These are phyloP conservation scores for Cydia amplana DNA, from an alignment of 1,140 invertebrate species.

Conservation along the genomic window DNA sequence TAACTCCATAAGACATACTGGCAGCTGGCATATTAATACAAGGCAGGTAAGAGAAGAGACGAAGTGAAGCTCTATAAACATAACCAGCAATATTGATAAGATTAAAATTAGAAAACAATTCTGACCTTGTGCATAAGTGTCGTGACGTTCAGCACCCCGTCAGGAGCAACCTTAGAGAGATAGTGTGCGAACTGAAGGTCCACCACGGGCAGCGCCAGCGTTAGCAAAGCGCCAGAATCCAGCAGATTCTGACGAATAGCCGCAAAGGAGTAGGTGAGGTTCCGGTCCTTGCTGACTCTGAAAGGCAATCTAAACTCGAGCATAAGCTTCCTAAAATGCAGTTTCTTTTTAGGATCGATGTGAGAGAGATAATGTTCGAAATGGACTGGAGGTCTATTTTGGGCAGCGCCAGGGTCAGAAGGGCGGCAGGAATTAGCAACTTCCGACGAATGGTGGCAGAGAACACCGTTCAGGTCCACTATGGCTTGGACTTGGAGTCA, in stretches of 20 bases:
- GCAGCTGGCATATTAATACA: no score
- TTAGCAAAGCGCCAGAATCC: constrained; percentile 38
- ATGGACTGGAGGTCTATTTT: constrained; percentile 17
- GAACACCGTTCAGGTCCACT: constrained; percentile 41
- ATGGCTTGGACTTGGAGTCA: no score
- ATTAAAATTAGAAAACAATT: not conserved
- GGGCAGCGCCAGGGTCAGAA: constrained; percentile 34
- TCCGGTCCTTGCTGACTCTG: constrained; percentile 43
- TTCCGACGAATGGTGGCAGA: constrained; percentile 41
- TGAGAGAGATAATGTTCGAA: not conserved
- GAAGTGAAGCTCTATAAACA: no score
- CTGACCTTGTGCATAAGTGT: constrained; percentile 50
- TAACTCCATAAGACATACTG: not conserved
- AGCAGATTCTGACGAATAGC: constrained; percentile 46
- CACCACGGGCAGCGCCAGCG: constrained; percentile 35
- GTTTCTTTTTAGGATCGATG: constrained; percentile 22
- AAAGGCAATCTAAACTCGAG: constrained; percentile 41
- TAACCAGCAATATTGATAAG: no score
- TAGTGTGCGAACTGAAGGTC: not conserved
- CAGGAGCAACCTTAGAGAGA: not conserved
- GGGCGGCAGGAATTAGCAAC: constrained; percentile 43
- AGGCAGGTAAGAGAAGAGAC: no score
- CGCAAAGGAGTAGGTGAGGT: constrained; percentile 40
- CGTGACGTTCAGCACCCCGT: constrained; percentile 47
- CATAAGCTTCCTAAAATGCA: constrained; percentile 51